Conservation (phyloP, 2,888 invertebrate species). For the Octonoba sinensis region DNA sequence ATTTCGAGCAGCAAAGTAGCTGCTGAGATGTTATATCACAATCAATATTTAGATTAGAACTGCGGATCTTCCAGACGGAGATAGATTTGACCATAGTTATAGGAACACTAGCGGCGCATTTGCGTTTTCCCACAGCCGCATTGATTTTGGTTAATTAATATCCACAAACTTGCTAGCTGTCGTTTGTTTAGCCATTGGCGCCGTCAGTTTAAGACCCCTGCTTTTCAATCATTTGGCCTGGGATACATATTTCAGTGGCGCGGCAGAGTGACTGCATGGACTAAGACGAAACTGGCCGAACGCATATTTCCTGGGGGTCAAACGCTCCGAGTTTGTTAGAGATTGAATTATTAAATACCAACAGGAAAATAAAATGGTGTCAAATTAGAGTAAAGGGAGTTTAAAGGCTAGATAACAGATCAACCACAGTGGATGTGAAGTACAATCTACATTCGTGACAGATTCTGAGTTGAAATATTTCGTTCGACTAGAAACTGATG, state of each 20-base stretch:
- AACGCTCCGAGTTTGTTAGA: neutral
- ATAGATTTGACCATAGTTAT: slow-evolving; percentile 57
- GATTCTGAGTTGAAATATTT: too few species aligned
- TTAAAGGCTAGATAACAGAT: too few species aligned
- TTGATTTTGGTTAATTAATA: slow-evolving; percentile 65
- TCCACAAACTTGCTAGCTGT: slow-evolving; percentile 61
- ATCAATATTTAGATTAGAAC: slow-evolving; percentile 63
- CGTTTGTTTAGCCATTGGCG: slow-evolving; percentile 63
- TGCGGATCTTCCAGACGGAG: slow-evolving; percentile 42
- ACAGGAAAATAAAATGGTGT: too few species aligned
- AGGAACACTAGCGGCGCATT: slow-evolving; percentile 41
- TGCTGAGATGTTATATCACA: slow-evolving; percentile 57
- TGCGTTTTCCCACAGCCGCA: slow-evolving; percentile 61
- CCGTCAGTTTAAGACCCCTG: slow-evolving; percentile 56
- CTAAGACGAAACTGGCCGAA: neutral
- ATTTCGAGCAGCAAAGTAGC: slow-evolving; percentile 36
- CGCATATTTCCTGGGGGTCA: slow-evolving; percentile 7
- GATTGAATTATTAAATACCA: too few species aligned
- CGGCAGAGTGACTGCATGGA: neutral
- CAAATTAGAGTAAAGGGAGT: too few species aligned
- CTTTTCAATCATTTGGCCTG: slow-evolving; percentile 55
- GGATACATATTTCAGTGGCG: slow-evolving; percentile 49
- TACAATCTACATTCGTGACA: too few species aligned
- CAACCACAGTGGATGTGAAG: too few species aligned
- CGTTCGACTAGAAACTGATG: too few species aligned